Conservation (phyloP, 2,888 invertebrate species). For the Stegana nigrithorax region DNA sequence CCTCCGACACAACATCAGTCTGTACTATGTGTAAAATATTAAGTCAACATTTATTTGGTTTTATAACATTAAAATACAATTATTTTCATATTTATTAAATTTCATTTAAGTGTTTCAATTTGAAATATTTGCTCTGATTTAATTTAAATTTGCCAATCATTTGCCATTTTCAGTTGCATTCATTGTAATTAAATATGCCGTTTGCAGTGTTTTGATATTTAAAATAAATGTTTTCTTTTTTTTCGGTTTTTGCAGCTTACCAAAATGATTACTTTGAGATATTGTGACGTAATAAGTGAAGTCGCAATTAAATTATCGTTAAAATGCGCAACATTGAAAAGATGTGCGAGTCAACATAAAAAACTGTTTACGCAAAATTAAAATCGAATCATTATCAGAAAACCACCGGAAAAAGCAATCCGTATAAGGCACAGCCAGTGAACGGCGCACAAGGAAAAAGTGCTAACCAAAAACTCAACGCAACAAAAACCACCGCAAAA, state of each 20-base stretch:
- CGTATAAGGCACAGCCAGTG: not conserved
- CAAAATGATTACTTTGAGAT: constrained; percentile 38
- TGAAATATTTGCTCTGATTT: no score
- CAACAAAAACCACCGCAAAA: constrained; percentile 52
- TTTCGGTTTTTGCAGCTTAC: constrained; percentile 35
- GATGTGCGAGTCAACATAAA: constrained; percentile 21
- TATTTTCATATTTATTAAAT: no score
- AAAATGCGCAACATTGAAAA: constrained; percentile 14
- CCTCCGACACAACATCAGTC: no score
- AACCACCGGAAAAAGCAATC: constrained; percentile 3
- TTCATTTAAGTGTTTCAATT: no score
- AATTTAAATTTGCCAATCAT: no score
- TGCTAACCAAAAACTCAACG: constrained; percentile 25
- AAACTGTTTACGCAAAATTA: constrained; percentile 15
- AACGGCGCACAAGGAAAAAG: constrained; percentile 13
- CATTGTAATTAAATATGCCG: no score
- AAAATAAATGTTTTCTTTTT: not conserved
- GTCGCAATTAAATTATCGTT: constrained; percentile 5
- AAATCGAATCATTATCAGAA: constrained; percentile 12
- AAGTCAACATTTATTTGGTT: no score
- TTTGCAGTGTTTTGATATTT: not conserved
- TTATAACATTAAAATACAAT: no score
- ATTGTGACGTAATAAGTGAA: no score
- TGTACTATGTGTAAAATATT: no score
- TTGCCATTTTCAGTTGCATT: no score